Evolutionary conservation across 2,113 vertebrate species (phyloP).

Genomic region (Stegostoma tigrinum): DNA sequence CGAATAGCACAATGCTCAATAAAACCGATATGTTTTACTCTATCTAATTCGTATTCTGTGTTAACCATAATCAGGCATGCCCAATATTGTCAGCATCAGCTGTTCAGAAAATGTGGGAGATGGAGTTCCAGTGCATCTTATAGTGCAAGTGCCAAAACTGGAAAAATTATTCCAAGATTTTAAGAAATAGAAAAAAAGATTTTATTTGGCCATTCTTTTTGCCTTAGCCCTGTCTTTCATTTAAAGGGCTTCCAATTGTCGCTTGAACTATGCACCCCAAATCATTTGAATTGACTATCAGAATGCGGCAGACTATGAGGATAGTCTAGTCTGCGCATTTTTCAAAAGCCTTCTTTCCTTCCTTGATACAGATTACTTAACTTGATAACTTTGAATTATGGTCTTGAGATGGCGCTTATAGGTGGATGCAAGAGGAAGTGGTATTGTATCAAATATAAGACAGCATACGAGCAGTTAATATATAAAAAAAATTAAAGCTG

Average conservation of each 20-base stretch:
- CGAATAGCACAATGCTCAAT: too few relatives aligned
- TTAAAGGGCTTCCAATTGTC: background rate
- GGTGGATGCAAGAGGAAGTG: background rate
- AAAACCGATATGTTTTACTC: too few relatives aligned
- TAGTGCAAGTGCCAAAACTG: background rate
- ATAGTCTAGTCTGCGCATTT: background rate
- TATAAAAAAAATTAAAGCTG: background rate
- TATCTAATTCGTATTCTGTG: background rate
- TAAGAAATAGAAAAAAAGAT: background rate
- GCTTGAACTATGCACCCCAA: background rate
- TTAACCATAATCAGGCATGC: background rate
- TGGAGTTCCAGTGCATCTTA: background rate
- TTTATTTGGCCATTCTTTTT: background rate
- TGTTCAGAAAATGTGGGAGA: background rate
- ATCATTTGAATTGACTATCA: background rate
- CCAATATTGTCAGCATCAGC: background rate
- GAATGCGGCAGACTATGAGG: background rate
- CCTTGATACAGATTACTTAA: background rate
- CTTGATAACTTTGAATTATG: background rate
- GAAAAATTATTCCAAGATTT: background rate
- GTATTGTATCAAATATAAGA: background rate
- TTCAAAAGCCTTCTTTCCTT: background rate
- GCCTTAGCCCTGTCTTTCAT: background rate
- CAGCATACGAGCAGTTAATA: background rate
- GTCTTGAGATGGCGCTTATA: background rate